Evolutionary conservation across 2,888 invertebrate species (phyloP).

Genomic region (Lasioglossum vierecki): DNA sequence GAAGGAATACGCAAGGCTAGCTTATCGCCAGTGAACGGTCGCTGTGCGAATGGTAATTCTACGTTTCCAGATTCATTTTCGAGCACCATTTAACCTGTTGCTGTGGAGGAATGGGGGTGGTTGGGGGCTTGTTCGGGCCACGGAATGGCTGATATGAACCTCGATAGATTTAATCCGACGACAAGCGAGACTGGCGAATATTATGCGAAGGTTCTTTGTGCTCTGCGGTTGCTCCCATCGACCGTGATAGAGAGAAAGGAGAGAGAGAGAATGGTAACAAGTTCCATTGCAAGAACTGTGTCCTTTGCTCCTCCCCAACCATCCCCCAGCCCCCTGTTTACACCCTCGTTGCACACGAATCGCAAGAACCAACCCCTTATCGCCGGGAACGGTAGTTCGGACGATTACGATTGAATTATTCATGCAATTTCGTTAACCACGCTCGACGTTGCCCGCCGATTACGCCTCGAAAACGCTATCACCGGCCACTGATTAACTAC

Average conservation of each 20-base stretch:
- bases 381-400: slow-evolving; percentile 9
- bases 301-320: not conserved
- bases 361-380: slow-evolving; percentile 15
- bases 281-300: slow-evolving; percentile 34
- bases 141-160: slow-evolving; percentile 60
- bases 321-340: not conserved
- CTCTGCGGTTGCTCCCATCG: slow-evolving; percentile 41
- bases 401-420: slow-evolving; percentile 32
- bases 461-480: slow-evolving; percentile 16
- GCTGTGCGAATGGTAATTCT: slow-evolving; percentile 24
- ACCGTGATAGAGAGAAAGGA: not conserved
- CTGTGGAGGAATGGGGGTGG: slow-evolving; percentile 25
- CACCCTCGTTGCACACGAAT: slow-evolving; percentile 21
- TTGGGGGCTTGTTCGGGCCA: slow-evolving; percentile 52
- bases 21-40: not conserved
- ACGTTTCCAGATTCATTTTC: slow-evolving; percentile 59
- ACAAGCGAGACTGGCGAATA: slow-evolving; percentile 50
- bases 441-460: not conserved
- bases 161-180: slow-evolving; percentile 52
- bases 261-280: slow-evolving; percentile 29
- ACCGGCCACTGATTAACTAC: slow-evolving; percentile 8
- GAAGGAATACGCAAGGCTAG: not conserved
- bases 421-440: slow-evolving; percentile 33
- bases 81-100: slow-evolving; percentile 68
- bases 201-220: slow-evolving; percentile 54